Evolutionary conservation across 2,888 invertebrate genomes (phyloP).

Genomic region (Ernsta delagoae): DNA sequence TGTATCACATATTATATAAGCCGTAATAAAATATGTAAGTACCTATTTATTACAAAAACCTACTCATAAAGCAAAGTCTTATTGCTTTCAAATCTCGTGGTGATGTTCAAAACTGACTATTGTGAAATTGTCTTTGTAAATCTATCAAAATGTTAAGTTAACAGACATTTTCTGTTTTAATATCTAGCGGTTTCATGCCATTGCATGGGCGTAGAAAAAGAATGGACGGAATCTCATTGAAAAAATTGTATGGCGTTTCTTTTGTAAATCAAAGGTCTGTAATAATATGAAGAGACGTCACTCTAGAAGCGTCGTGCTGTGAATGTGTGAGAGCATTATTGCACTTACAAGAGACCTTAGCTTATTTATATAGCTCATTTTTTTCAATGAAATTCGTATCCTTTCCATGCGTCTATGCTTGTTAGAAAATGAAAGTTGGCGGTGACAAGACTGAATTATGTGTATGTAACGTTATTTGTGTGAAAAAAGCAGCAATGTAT

Average conservation of each 20-base stretch:
- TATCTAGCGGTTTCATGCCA: background rate
- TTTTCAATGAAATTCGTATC: too few relatives aligned
- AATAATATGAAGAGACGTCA: background rate
- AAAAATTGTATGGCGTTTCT: background rate
- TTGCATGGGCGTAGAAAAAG: background rate
- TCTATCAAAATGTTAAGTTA: too few relatives aligned
- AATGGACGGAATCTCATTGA: background rate
- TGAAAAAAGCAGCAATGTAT: background rate
- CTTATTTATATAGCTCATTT: too few relatives aligned
- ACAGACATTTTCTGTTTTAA: background rate
- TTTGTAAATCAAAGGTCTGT: background rate
- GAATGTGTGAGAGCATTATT: background rate
- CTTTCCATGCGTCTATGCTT: background rate
- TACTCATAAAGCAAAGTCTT: conserved; percentile 10
- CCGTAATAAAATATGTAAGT: conserved; percentile 2
- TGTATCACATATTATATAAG: conserved; percentile 4
- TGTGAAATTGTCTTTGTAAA: too few relatives aligned
- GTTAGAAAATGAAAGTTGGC: conserved; percentile 14
- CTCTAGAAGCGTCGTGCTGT: background rate
- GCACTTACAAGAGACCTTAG: too few relatives aligned
- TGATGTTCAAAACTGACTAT: too few relatives aligned
- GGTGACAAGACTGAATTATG: conserved; percentile 1
- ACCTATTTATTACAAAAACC: conserved; percentile 2
- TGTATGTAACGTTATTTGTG: background rate
- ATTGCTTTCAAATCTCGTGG: conserved; percentile 7